Evolutionary conservation across 2,113 vertebrate species (phyloP), one percentile per base, ranked within the genome.

Genomic region (Australoheros scitulus): DNA sequence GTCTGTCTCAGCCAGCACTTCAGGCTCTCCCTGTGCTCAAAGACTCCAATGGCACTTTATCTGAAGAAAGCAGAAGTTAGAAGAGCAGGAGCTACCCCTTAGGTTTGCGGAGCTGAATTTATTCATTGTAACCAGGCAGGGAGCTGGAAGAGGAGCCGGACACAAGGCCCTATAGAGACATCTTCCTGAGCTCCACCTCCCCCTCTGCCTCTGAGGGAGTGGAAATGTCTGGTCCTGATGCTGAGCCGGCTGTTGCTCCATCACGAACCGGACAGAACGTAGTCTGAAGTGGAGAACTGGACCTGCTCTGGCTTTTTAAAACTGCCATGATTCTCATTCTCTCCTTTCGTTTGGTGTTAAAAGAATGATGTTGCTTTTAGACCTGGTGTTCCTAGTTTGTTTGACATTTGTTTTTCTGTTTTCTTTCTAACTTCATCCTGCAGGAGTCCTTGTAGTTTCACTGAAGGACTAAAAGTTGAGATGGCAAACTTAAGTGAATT

Each of bases 11-110:
- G 36, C 72, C 89, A 3, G 3, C 38, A 3, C 47, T 76, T 22
- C 86, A 17, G 55, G 85, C 88, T 22, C 80, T 86, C 17, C 72
- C 85, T 5, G 26, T 68, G 38, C 90, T 90, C 76, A 86, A 86
- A 83, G 94, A 95, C 89, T 94, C 88, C 64, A 91, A 94, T 59
- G 95, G 94, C 94, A 95, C 96, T 93, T 96, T 96, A 93, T 90
- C 88, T 60, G 95, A 95, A 58, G 94, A 95, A 76, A 95, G 95
- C 93, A 96, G 95, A 77, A 92, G 93, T 82, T 95, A 93, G 76
- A 76, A 75, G 74, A 61, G 75, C 68, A 77, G n/a, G 11, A 41
- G 7, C 32, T 3, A 3, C 38, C 78, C 82, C 83, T 56, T 29
- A 50, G 59, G 61, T 74, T 52, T 58, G 81, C 87, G 87, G 83